Conservation (phyloP, 2,113 vertebrate genomes). For the Hylia prasina region DNA sequence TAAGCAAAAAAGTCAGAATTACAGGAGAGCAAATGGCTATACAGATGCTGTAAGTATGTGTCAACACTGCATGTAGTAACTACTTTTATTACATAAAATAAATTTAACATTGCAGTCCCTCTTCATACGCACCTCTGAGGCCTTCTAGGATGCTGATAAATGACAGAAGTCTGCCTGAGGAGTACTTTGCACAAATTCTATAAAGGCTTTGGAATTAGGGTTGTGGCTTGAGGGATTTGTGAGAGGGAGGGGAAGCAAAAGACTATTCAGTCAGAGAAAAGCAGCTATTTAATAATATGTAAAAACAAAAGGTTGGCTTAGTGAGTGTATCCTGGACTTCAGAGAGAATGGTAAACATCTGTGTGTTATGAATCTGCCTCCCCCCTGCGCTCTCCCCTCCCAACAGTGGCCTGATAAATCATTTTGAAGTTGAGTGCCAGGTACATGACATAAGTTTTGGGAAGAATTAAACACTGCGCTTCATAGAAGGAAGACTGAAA, state of each 20-base stretch:
- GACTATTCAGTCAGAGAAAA: neutral
- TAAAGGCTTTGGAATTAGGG: neutral
- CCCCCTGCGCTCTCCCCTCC: neutral
- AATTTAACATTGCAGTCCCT: neutral
- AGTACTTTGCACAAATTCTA: neutral
- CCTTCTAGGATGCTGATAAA: neutral
- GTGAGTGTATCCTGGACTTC: neutral
- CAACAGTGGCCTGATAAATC: neutral
- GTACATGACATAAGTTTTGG: slow-evolving; percentile 8
- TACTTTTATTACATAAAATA: neutral
- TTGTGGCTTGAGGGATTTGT: neutral
- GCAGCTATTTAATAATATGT: neutral
- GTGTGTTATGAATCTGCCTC: neutral
- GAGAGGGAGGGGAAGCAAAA: neutral
- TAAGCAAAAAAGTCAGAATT: neutral
- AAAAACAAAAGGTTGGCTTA: neutral
- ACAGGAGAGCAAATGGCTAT: neutral
- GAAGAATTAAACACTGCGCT: neutral
- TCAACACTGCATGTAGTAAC: neutral
- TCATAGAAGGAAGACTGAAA: neutral
- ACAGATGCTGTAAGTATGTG: neutral
- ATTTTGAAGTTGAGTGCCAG: neutral
- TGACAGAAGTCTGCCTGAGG: neutral
- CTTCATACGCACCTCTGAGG: neutral
- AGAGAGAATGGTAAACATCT: slow-evolving; percentile 12